Base-by-base conservation (phyloP, 1,140 invertebrate genomes). In the Lysiphlebus fabarum region DNA sequence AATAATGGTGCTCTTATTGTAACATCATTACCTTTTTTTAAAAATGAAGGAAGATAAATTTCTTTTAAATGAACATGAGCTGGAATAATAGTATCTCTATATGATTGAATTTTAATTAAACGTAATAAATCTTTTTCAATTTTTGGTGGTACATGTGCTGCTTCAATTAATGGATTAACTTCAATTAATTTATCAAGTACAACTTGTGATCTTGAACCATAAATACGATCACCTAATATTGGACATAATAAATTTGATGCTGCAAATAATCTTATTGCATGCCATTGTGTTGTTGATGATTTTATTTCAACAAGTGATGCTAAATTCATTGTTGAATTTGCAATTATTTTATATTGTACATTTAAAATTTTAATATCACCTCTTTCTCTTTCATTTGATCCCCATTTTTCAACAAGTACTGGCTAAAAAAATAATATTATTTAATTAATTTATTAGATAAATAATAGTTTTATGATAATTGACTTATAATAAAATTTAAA, bases 171-270 rank as follows among this genome's bases (percentile, higher is more conserved):
- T 5, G 75, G 73, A 56, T 71, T 67, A 7, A 78, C 65, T 50
- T 66, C 67, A 7, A 77, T 9, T 57, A 68, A 72, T 37, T 71
- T 66, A 34, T 75, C 71, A 54, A 71, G 64, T 0, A 81, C 47
- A 11, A 74, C 67, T 41, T 75, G 70, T 37, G 80, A 69, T 17
- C 75, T 65, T 10, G 72, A 70, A 7, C 72, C 73, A 53, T 73
- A 75, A 34, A 75, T 44, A 50, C 78, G 75, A 56, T 82, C 81
- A 5, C 81, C 81, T 7, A 82, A 60, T 61, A 82, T 61, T 26
- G 81, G 80, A 44, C 68, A 65, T n/a, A 71, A 62, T 5, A 81
- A 50, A 40, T 70, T 63, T 9, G 71, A 67, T 0, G 78, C 58
- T n/a, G 75, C 69, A 42, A 77, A 81, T 2, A 81, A 53, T 54